Evolutionary conservation across 2,113 vertebrate species (phyloP).

Genomic region (Bungarus multicinctus): DNA sequence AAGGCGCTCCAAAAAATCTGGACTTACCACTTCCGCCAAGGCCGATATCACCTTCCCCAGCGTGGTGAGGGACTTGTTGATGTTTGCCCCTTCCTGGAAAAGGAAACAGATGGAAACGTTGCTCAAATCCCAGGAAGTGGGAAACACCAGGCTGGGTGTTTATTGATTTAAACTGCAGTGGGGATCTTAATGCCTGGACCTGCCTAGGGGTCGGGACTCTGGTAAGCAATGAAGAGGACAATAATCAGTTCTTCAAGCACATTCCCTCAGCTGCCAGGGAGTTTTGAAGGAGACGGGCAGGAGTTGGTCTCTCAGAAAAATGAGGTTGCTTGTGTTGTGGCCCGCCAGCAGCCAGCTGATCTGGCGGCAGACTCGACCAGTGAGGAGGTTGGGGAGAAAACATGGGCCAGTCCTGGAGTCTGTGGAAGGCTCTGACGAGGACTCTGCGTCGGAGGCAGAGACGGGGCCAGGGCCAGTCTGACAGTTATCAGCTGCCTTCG

Average conservation of each 20-base stretch:
- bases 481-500: too few species aligned
- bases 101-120: background rate
- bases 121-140: background rate
- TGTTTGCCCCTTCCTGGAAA: constrained; percentile 95
- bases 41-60: constrained; percentile 99
- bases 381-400: too few species aligned
- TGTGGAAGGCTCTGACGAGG: too few species aligned
- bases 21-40: constrained; percentile 96
- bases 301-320: too few species aligned
- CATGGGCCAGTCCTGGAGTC: too few species aligned
- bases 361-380: too few species aligned
- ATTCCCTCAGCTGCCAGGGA: background rate
- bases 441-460: too few species aligned
- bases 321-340: too few species aligned
- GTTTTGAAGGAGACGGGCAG: background rate
- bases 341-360: too few species aligned
- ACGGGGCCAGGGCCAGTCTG: too few species aligned
- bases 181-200: background rate
- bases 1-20: background rate
- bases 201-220: background rate
- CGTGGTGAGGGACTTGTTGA: constrained; percentile 98
- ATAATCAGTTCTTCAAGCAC: background rate
- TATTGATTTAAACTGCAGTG: background rate
- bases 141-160: background rate
- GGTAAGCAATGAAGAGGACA: background rate